Evolutionary conservation across 2,888 invertebrate genomes (phyloP), one percentile per base, ranked within the genome.

Genomic region (Labia minor): DNA sequence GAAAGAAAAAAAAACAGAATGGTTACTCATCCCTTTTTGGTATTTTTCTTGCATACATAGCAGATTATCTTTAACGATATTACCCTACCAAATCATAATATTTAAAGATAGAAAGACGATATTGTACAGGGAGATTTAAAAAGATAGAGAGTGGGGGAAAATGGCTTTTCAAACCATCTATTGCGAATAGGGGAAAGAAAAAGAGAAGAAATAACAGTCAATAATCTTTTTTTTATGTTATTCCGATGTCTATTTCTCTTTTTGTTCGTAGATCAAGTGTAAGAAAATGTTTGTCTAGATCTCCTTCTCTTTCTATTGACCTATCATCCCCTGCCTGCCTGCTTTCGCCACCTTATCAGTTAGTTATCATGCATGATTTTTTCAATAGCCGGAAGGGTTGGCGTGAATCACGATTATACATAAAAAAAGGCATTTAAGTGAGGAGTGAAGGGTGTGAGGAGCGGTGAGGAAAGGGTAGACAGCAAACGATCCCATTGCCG

Each of bases 231-330:
- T 33, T 6, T 33, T 33, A 11, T 33, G 33, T 33, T 49, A 16
- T 49, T 49, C n/a, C 11, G 33, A 16, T 49, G 14, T 49, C 14
- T 11, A 4, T 49, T 14, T 26, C 26, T 26, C 26, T 26, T 26
- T 26, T 26, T 26, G 26, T 3, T 49, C 6, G 49, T 14, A 49
- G 49, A 49, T 49, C 49, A 49, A 49, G 49, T 49, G 49, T 49
- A 49, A 49, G 49, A 49, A 49, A 26, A 49, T 49, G 49, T 49
- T n/a, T 49, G 49, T 49, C 49, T 49, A 14, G 6, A 49, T 49
- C 49, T 49, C n/a, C n/a, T n/a, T n/a, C n/a, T n/a, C n/a, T n/a
- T n/a, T n/a, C 49, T 49, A 49, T 49, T 49, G 49, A 49, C 49
- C 49, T 14, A n/a, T n/a, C 26, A 26, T 26, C 26, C 26, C 26